Percentiles rank a stretch among this genome's conserved stretches.
Evolutionary conservation across 2,888 invertebrate genomes (phyloP).

Genomic region (Chirona hameri): DNA sequence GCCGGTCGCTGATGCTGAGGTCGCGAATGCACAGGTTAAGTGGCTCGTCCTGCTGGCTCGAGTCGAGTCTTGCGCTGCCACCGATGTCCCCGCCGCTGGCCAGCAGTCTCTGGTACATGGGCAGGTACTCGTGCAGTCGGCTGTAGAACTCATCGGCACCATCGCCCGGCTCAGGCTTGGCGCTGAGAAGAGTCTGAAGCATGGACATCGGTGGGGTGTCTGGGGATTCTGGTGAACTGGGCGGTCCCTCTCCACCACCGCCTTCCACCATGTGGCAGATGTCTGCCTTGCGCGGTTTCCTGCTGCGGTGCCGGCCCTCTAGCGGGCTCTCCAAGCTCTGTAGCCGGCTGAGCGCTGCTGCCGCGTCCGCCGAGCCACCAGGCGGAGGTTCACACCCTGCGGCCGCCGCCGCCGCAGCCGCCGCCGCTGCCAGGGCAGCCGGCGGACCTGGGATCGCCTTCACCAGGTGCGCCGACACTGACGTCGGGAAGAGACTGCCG

Average conservation of each 20-base stretch:
- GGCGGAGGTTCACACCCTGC: conserved; percentile 26
- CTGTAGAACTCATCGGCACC: conserved; percentile 25
- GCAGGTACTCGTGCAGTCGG: conserved; percentile 28
- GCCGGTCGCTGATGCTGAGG: conserved; percentile 36
- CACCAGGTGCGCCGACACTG: conserved; percentile 47
- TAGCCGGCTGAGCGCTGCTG: conserved; percentile 29
- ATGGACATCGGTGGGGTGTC: neutral
- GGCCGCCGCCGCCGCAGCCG: neutral
- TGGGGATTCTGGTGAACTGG: neutral
- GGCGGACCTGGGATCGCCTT: conserved; percentile 36
- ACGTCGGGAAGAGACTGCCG: conserved; percentile 32
- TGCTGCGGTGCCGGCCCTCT: conserved; percentile 77
- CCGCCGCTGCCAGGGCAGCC: conserved; percentile 4
- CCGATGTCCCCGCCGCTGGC: neutral
- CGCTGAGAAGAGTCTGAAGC: conserved; percentile 60
- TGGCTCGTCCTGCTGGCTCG: conserved; percentile 60
- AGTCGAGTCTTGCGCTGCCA: neutral
- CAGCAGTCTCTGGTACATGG: conserved; percentile 32
- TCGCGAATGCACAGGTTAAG: conserved; percentile 79
- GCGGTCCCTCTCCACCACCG: neutral
- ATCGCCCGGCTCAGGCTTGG: conserved; percentile 73
- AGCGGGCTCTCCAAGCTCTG: conserved; percentile 49
- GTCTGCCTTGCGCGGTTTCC: conserved; percentile 88
- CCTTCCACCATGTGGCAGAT: conserved; percentile 59
- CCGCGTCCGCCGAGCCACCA: conserved; percentile 29